Percentiles rank a stretch among this genome's conserved stretches.
Conservation (phyloP, 2,797 vertebrate species). For the Microtus californicus region DNA sequence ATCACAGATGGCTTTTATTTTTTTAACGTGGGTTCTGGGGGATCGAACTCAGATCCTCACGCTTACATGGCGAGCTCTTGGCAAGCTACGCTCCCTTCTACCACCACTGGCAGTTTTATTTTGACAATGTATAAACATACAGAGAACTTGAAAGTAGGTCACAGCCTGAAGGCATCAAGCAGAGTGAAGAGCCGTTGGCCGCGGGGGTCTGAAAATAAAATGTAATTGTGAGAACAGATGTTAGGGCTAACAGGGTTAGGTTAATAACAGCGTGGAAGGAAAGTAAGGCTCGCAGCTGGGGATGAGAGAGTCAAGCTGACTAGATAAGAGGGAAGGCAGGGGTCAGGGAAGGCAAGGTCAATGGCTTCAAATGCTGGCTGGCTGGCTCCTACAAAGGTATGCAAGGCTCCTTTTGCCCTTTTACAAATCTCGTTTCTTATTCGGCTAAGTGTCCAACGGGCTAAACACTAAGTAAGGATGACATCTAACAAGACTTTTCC, state of each 20-base stretch:
- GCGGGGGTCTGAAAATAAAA: background rate
- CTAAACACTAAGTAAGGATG: background rate
- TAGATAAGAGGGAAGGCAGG: background rate
- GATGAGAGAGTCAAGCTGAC: background rate
- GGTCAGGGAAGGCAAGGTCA: background rate
- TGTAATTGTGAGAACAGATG: background rate
- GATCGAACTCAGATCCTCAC: background rate
- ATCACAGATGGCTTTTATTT: background rate
- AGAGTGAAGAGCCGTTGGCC: background rate
- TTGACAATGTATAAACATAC: background rate
- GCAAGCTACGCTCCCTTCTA: background rate
- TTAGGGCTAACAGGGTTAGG: background rate
- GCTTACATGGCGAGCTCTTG: background rate
- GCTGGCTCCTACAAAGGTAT: background rate
- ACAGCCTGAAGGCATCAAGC: background rate
- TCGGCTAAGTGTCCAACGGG: background rate
- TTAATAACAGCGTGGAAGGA: background rate
- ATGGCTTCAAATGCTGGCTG: background rate
- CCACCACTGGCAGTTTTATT: conserved; percentile 5
- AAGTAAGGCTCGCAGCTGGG: background rate
- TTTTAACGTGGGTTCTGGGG: background rate
- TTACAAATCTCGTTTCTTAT: background rate
- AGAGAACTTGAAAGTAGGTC: conserved; percentile 7
- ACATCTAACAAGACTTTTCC: background rate
- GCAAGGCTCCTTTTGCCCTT: background rate